Base-by-base conservation (phyloP, 2,797 vertebrate species). In the Chiloscyllium punctatum region DNA sequence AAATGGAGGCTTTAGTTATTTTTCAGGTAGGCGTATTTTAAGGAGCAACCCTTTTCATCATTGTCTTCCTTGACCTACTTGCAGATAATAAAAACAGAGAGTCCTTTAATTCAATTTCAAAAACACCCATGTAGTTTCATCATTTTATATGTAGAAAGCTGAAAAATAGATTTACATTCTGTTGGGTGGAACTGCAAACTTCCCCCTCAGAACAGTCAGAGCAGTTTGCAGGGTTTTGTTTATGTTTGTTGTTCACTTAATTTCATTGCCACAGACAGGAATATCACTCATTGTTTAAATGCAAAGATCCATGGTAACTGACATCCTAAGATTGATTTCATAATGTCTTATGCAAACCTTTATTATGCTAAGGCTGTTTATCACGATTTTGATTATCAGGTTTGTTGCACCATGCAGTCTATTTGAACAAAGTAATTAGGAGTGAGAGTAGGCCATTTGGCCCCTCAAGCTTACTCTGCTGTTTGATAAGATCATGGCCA, bases 61-160 rank as follows among this genome's bases (percentile, higher is more conserved):
- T 92, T 69, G 21, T 69, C 90, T 92, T 92, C 62, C 21, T 37
- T 92, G 90, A 69, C 90, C 90, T 92, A 69, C 90, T 92, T 92
- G 9, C 88, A 91, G n/a, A 68, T 69, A 15, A 37, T 37, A 69
- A 42, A 66, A 3, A n/a, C 18, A 68, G 62, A 53, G n/a, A 18
- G 13, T 5, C 33, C 62, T 91, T 66, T 37, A 66, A 91, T 66
- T 91, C 30, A 53, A 66, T 21, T 66, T n/a, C 5, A 4, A 91
- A 66, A 66, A 48, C 0, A 1, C 42, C 42, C 42, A 48, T 48
- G 42, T 48, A 48, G 42, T 48, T 48, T 48, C 42, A 48, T 48
- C 42, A 48, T 48, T 48, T 1, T 48, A 48, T 48, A 48, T 42
- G 1, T 1, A 48, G 42, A 48, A 48, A 48, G 42, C 42, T 48